Percentiles rank a stretch among this genome's conserved stretches.
Evolutionary conservation across 1,140 invertebrate genomes (phyloP).

Genomic region (Pachyrhynchus sulphureomaculatus): DNA sequence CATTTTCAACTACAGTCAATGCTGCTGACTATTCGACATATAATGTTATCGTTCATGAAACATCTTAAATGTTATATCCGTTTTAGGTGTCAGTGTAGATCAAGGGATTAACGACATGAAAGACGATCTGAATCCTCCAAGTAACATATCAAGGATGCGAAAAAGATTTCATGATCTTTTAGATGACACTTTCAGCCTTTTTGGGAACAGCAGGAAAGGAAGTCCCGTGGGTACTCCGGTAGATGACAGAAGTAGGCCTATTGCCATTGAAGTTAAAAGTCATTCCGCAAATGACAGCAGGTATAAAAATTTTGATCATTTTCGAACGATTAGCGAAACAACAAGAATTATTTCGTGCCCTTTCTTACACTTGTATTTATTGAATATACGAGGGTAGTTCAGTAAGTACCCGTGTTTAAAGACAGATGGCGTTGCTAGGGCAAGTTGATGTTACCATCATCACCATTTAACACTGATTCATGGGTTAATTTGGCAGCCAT

Average conservation of each 20-base stretch:
- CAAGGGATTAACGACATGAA: constrained; percentile 43
- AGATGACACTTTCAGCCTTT: constrained; percentile 68
- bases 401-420: no score
- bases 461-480: no score
- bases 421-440: no score
- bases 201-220: constrained; percentile 57
- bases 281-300: constrained; percentile 55
- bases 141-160: constrained; percentile 58
- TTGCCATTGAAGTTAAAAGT: constrained; percentile 49
- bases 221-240: constrained; percentile 49
- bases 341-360: no score
- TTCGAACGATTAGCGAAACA: neutral
- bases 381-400: no score
- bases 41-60: no score
- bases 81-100: constrained; percentile 44
- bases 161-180: constrained; percentile 66
- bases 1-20: no score
- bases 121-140: constrained; percentile 35
- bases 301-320: constrained; percentile 39
- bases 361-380: constrained; percentile 7
- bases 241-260: constrained; percentile 28
- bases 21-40: no score
- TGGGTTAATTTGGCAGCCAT: no score
- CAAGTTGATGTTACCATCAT: no score
- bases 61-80: no score